These are phyloP conservation scores for Tetramorium simillimum DNA, from an alignment of 1,140 invertebrate genomes.

Conservation along the genomic window DNA sequence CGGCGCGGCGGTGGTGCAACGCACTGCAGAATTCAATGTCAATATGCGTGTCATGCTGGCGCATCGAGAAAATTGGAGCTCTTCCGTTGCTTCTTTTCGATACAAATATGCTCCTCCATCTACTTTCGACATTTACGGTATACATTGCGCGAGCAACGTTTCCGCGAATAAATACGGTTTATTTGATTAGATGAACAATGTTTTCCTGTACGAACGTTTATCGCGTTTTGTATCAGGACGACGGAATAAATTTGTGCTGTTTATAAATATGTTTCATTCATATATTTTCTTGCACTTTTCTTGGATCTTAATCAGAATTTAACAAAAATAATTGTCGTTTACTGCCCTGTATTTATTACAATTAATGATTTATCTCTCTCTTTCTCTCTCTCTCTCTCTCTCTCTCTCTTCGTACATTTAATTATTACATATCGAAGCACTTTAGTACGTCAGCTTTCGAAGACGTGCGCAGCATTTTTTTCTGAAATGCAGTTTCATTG, in stretches of 20 bases:
- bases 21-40: slow-evolving; percentile 42
- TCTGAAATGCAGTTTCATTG: neutral
- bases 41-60: slow-evolving; percentile 27
- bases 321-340: neutral
- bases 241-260: neutral
- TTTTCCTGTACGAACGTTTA: neutral
- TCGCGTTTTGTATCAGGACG: neutral
- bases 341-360: neutral
- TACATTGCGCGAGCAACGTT: neutral
- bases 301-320: neutral
- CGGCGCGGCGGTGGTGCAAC: neutral
- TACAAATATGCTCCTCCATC: neutral
- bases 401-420: neutral
- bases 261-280: neutral
- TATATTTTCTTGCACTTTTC: neutral
- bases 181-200: neutral
- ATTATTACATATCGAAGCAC: neutral
- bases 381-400: neutral
- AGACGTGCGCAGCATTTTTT: neutral
- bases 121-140: neutral
- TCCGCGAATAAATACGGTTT: slow-evolving; percentile 6
- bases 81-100: neutral
- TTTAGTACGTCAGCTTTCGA: neutral
- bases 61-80: slow-evolving; percentile 26
- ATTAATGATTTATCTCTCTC: neutral